phyloP scores from a whole-genome alignment of 2,797 vertebrate genomes.

The Emydoidea blandingii region DNA sequence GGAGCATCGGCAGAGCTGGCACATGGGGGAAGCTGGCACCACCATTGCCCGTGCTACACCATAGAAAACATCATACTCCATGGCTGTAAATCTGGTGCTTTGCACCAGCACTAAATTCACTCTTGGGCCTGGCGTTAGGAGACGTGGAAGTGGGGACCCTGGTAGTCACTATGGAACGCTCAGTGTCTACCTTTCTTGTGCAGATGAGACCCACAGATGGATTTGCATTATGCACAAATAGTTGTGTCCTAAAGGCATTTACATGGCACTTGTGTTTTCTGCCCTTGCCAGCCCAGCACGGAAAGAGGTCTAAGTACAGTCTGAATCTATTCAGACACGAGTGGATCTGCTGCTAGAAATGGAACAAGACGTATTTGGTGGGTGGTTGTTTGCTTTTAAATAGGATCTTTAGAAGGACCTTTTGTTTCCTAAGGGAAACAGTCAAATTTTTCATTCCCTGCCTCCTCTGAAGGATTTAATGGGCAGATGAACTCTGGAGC shows the following conservation, averaged over 20 bases:
- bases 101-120: neutral
- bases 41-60: neutral
- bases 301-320: neutral
- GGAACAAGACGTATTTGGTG: neutral
- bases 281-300: neutral
- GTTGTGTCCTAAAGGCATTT: neutral
- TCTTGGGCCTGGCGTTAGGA: rapidly evolving
- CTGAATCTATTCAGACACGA: neutral
- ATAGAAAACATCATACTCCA: neutral
- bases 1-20: neutral
- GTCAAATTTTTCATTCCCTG: neutral
- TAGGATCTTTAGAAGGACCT: neutral
- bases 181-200: neutral
- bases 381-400: neutral
- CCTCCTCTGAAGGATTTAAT: neutral
- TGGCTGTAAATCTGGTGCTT: neutral
- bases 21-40: neutral
- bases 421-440: neutral
- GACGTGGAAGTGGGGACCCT: rapidly evolving
- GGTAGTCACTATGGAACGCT: neutral
- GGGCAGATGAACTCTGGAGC: neutral
- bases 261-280: neutral
- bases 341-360: neutral
- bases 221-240: neutral
- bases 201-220: neutral